Evolutionary conservation across 2,888 invertebrate genomes (phyloP).

Genomic region (Horisme vitalbata): DNA sequence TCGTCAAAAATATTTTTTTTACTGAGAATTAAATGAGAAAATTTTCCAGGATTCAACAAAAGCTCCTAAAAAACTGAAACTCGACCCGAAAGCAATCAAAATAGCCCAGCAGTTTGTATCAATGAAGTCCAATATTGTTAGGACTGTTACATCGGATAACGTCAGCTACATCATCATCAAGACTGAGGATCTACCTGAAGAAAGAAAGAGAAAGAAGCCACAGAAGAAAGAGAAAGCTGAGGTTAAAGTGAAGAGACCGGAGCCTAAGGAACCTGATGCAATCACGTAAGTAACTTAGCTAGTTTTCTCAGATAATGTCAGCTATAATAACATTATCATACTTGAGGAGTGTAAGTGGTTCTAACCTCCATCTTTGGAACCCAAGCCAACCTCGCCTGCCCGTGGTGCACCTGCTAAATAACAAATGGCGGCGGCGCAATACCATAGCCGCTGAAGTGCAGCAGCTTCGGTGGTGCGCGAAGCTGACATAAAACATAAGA

Average conservation of each 20-base stretch:
- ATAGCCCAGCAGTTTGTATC: slow-evolving; percentile 43
- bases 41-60: neutral
- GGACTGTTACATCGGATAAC: slow-evolving; percentile 54
- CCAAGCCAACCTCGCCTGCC: too few relatives aligned
- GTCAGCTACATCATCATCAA: slow-evolving; percentile 75
- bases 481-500: too few relatives aligned
- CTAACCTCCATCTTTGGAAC: too few relatives aligned
- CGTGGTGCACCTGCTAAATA: too few relatives aligned
- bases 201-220: slow-evolving; percentile 31
- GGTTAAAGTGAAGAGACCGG: slow-evolving; percentile 17
- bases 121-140: slow-evolving; percentile 51
- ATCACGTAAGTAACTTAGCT: slow-evolving; percentile 50
- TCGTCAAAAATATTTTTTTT: neutral
- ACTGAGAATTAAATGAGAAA: neutral
- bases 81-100: neutral
- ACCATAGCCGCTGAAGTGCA: too few relatives aligned
- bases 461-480: too few relatives aligned
- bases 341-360: too few relatives aligned
- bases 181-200: slow-evolving; percentile 35
- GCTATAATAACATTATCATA: too few relatives aligned
- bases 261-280: slow-evolving; percentile 40
- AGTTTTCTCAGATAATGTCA: too few relatives aligned
- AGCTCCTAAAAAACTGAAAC: slow-evolving; percentile 3
- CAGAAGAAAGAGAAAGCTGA: slow-evolving; percentile 30
- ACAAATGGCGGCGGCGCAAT: too few relatives aligned